phyloP scores from a whole-genome alignment of 2,113 vertebrate species.

The Pteropus alecto region DNA sequence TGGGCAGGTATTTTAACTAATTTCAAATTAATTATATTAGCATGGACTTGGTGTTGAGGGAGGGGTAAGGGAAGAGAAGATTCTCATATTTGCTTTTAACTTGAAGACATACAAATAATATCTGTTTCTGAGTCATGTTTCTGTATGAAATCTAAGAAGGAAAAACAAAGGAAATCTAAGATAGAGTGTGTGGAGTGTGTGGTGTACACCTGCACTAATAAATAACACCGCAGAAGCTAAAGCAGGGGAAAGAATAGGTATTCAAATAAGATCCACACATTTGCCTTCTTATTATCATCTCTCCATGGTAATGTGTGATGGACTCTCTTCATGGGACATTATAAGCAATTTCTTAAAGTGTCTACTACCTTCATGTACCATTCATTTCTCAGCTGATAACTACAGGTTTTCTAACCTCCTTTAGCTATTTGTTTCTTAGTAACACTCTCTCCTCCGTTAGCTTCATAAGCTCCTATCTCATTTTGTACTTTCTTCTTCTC shows the following conservation, averaged over 20 bases:
- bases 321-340: background rate
- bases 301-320: no score
- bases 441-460: background rate
- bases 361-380: background rate
- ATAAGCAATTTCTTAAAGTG: background rate
- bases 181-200: background rate
- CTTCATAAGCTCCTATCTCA: background rate
- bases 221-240: background rate
- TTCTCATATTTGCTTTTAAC: background rate
- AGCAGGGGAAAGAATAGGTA: no score
- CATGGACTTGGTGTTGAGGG: background rate
- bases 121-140: conserved; percentile 7
- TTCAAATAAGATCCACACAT: background rate
- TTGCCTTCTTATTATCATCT: no score
- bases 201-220: background rate
- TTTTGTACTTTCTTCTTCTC: background rate
- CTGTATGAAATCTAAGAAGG: background rate
- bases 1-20: background rate
- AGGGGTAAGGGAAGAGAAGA: background rate
- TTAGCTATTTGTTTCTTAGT: background rate
- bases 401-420: background rate
- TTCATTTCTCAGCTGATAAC: background rate
- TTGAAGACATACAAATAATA: background rate
- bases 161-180: background rate
- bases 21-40: background rate